These are phyloP conservation scores for Conchocele bisecta DNA, from an alignment of 2,888 invertebrate genomes.

Conservation along the genomic window DNA sequence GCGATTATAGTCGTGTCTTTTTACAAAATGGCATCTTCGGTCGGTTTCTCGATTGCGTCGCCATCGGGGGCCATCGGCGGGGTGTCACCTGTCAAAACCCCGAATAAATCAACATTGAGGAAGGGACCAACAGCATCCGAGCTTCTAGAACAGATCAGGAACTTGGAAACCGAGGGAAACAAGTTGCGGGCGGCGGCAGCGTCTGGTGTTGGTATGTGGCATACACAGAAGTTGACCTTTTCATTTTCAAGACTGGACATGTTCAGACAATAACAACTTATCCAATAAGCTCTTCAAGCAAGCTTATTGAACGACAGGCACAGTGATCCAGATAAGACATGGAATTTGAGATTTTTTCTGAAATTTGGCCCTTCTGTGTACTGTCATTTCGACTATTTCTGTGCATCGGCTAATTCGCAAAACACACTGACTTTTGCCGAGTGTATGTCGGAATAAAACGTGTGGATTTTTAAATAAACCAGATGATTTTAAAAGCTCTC, in stretches of 20 bases:
- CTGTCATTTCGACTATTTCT: too few species aligned
- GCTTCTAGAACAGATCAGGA: slow-evolving; percentile 67
- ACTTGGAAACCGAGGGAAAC: slow-evolving; percentile 72
- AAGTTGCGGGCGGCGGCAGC: slow-evolving; percentile 63
- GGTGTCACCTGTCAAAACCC: slow-evolving; percentile 24
- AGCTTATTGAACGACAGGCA: too few species aligned
- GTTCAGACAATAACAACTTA: slow-evolving; percentile 37
- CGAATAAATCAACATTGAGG: slow-evolving; percentile 32
- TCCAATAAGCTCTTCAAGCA: too few species aligned
- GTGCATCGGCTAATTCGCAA: too few species aligned
- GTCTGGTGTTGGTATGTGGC: slow-evolving; percentile 34
- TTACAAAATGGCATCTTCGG: slow-evolving; percentile 37
- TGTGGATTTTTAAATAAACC: too few species aligned
- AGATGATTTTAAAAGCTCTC: too few species aligned
- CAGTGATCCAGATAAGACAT: too few species aligned
- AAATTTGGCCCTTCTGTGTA: too few species aligned
- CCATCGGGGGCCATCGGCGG: slow-evolving; percentile 51
- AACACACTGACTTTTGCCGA: too few species aligned
- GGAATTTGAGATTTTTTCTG: too few species aligned
- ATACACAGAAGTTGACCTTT: slow-evolving; percentile 3
- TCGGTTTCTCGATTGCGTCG: slow-evolving; percentile 53
- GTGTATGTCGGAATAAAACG: too few species aligned
- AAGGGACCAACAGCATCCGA: slow-evolving; percentile 52
- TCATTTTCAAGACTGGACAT: slow-evolving; percentile 51
- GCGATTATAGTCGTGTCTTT: too few species aligned